phyloP scores from a whole-genome alignment of 2,797 vertebrate species.

The Acanthis flammea region DNA sequence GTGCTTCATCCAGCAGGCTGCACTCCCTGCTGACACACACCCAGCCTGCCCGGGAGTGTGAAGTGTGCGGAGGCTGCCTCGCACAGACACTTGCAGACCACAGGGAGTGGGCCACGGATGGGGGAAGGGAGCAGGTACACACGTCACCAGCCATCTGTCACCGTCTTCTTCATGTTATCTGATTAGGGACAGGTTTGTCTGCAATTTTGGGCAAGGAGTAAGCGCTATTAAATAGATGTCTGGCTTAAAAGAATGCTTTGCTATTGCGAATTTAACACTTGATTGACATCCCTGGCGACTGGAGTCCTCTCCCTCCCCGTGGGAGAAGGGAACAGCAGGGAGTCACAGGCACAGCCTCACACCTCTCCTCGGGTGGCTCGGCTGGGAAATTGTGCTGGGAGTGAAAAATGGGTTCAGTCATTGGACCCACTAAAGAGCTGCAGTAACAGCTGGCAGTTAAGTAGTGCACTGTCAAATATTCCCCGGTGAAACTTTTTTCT shows the following conservation, averaged over 20 bases:
- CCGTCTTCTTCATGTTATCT: background rate
- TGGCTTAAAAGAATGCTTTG: constrained; percentile 15
- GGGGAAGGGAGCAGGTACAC: background rate
- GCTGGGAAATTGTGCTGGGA: background rate
- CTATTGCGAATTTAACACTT: background rate
- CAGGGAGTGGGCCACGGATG: background rate
- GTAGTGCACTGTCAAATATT: background rate
- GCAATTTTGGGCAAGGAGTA: constrained; percentile 19
- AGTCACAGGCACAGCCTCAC: background rate
- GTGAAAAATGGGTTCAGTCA: background rate
- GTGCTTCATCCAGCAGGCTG: background rate
- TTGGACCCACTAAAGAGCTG: background rate
- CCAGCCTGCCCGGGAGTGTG: background rate
- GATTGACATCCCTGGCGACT: constrained; percentile 6
- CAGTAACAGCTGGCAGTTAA: background rate
- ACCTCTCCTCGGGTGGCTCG: background rate
- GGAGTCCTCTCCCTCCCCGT: constrained; percentile 14
- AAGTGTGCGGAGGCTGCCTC: background rate
- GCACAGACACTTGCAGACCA: background rate
- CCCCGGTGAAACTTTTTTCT: background rate
- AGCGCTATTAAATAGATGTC: constrained; percentile 13
- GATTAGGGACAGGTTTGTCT: constrained; percentile 54
- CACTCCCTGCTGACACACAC: rapidly evolving
- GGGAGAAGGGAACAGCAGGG: background rate
- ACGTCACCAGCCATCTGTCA: constrained; percentile 39